Evolutionary conservation across 1,140 invertebrate genomes (phyloP).

Genomic region (Sycophila sp.): DNA sequence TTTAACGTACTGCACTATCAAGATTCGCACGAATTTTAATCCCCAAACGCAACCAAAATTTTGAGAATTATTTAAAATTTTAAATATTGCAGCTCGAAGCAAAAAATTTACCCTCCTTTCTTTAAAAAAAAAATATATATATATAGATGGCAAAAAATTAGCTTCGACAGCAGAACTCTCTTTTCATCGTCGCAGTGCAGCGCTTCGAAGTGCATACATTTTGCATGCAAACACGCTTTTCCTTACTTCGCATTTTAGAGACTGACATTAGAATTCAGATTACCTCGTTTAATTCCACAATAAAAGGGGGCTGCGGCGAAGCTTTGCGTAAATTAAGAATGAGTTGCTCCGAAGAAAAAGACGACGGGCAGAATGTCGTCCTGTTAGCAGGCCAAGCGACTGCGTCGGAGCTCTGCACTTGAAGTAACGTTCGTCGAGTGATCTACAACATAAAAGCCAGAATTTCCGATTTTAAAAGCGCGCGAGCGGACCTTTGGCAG

Average conservation of each 20-base stretch:
- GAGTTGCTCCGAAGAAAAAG: background rate
- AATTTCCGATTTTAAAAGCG: background rate
- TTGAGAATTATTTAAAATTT: no score
- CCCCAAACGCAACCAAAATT: no score
- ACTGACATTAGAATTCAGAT: constrained; percentile 5
- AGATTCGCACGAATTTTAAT: no score
- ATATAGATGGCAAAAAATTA: no score
- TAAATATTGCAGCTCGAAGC: no score
- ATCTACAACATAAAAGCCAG: background rate
- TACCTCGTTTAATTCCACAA: background rate
- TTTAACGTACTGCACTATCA: no score
- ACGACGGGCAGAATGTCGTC: background rate
- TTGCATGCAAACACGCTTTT: constrained; percentile 2
- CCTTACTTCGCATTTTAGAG: background rate
- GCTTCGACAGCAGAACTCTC: no score
- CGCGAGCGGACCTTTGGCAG: background rate
- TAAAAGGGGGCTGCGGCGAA: background rate
- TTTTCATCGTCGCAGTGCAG: background rate
- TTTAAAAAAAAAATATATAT: no score
- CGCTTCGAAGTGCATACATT: background rate
- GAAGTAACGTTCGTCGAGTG: background rate
- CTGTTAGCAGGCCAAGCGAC: background rate
- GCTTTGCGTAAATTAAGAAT: constrained; percentile 14
- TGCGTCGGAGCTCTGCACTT: background rate
- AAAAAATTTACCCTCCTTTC: no score